Conservation (phyloP, 2,113 vertebrate genomes). For the Perca flavescens region DNA sequence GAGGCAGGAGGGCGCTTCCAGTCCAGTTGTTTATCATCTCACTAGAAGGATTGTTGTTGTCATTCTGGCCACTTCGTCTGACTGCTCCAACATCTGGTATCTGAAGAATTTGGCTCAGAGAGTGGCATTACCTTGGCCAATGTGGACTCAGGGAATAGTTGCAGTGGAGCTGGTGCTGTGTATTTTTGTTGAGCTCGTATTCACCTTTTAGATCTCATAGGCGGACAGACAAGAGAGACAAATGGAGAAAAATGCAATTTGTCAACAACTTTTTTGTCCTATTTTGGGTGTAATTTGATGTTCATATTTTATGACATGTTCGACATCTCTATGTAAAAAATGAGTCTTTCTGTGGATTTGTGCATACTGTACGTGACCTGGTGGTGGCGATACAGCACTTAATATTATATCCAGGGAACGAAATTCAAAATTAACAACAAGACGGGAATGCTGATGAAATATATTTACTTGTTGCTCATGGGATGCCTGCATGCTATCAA, state of each 20-base stretch:
- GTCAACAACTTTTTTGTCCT: not conserved
- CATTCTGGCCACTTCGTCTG: constrained; percentile 20
- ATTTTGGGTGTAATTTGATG: not conserved
- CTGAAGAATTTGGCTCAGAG: constrained; percentile 39
- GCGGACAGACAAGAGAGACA: not conserved
- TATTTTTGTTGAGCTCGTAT: not conserved
- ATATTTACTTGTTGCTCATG: not conserved
- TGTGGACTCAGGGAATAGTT: constrained; percentile 19
- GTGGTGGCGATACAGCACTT: not conserved
- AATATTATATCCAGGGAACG: not conserved
- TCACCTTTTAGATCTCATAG: not conserved
- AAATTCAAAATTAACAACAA: constrained; percentile 15
- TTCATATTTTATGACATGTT: constrained; percentile 26
- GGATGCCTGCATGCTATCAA: not conserved
- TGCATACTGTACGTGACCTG: not conserved
- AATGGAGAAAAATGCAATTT: not conserved
- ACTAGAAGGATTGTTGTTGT: constrained; percentile 34
- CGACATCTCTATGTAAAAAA: not conserved
- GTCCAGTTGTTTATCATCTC: constrained; percentile 19
- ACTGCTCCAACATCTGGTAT: constrained; percentile 57
- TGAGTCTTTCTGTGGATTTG: not conserved
- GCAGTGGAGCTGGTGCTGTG: not conserved
- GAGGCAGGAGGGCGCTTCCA: constrained; percentile 11
- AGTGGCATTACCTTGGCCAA: not conserved
- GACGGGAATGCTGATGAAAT: not conserved